Base-by-base conservation (phyloP, 2,888 invertebrate species). In the Bedellia somnulentella region DNA sequence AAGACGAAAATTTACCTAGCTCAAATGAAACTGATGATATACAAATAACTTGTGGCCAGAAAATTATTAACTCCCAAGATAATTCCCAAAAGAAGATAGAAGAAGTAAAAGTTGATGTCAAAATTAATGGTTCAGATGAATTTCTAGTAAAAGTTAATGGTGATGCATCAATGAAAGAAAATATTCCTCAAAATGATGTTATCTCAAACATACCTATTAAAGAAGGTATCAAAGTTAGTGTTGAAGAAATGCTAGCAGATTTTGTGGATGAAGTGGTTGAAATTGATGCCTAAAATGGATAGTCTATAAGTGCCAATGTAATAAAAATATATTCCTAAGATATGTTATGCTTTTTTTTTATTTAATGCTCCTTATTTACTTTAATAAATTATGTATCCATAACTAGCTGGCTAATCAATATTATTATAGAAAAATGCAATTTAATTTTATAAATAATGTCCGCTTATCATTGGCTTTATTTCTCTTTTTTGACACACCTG, bases 181-280 rank as follows among this genome's bases (percentile, higher is more conserved):
- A 15, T 14, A 14, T 15, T 15, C 11, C 24, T 5, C 15, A 10
- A 15, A 29, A 15, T 14, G 45, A 35, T 30, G 41, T 50, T 2
- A 47, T 47, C 21, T n/a, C n/a, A n/a, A 35, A 36, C 16, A 44
- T 42, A 35, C 34, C 31, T 27, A 17, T 35, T 15, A 27, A 35
- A 17, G 44, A 37, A 32, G 42, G 41, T 35, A 44, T 44, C 28
- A 42, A 31, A 3, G 42, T 49, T 9, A 41, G 48, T 4, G 60
- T 73, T 3, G 68, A 70, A 39, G 73, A 70, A 35, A 75, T 75
- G 73, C 40, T 75, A 34, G 71, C 68, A 10, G 73, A 73, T 47
- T 75, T 75, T 42, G 71, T 75, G 3, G 71, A 75, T 36, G 73
- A 75, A 54, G 60, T 71, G n/a, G n/a, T n/a, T n/a, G 12, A 14